phyloP scores from a whole-genome alignment of 1,140 invertebrate genomes.

The Pogonus chalceus region DNA sequence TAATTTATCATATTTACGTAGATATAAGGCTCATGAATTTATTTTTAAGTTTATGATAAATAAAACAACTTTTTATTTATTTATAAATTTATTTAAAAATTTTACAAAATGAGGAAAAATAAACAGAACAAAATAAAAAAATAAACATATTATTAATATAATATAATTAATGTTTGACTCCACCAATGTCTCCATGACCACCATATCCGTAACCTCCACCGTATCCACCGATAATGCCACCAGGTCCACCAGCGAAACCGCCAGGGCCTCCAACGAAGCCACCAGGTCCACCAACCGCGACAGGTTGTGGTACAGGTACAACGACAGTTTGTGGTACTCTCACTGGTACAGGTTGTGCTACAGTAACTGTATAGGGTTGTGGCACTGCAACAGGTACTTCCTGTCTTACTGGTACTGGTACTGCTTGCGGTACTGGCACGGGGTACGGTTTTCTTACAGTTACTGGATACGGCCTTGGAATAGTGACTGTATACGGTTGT shows the following conservation, averaged over 20 bases:
- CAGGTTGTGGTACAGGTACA: neutral
- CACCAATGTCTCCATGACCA: constrained; percentile 1
- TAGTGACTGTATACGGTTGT: constrained; percentile 28
- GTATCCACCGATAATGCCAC: constrained; percentile 7
- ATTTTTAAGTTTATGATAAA: too few species aligned
- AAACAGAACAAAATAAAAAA: neutral
- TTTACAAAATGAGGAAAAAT: neutral
- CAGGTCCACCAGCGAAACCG: neutral
- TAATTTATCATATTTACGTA: too few species aligned
- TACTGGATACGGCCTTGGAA: constrained; percentile 29
- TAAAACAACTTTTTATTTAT: neutral
- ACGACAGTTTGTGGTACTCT: neutral
- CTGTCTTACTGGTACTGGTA: constrained; percentile 23
- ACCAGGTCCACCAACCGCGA: neutral
- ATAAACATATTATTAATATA: neutral
- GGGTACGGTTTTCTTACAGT: constrained; percentile 21
- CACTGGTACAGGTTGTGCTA: constrained; percentile 28
- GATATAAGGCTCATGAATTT: too few species aligned
- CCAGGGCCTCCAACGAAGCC: constrained; percentile 4
- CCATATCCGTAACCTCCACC: neutral
- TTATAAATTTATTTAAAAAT: neutral
- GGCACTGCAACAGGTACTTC: constrained; percentile 22
- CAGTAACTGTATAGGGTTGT: constrained; percentile 26
- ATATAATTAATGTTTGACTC: neutral
- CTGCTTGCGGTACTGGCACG: constrained; percentile 21